Percentiles rank a stretch among this genome's conserved stretches.
phyloP scores from a whole-genome alignment of 2,113 vertebrate species.

The Muntiacus muntjak region DNA sequence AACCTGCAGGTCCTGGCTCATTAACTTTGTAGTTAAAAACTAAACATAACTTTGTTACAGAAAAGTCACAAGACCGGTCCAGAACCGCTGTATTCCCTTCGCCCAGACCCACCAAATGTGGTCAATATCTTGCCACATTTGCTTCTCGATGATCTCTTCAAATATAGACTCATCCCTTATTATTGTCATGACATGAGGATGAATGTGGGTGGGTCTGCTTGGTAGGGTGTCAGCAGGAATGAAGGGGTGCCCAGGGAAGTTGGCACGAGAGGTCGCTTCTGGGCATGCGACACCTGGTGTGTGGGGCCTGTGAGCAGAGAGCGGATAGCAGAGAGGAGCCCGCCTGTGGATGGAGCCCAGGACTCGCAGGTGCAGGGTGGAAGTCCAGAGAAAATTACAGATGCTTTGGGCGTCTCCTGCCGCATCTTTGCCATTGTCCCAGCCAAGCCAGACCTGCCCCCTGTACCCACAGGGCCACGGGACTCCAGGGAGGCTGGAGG shows the following conservation, averaged over 20 bases:
- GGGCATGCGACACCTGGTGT: background rate
- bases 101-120: background rate
- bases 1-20: background rate
- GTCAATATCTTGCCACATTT: background rate
- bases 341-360: accelerated
- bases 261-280: background rate
- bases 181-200: background rate
- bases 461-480: accelerated
- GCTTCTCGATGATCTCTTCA: background rate
- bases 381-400: background rate
- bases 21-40: background rate
- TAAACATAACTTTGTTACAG: background rate
- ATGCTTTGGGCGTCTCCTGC: background rate
- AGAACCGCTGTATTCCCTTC: background rate
- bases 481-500: background rate
- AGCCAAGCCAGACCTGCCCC: background rate
- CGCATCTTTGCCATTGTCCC: background rate
- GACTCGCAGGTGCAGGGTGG: background rate
- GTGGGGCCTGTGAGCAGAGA: background rate
- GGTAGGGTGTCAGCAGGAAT: background rate
- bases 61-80: background rate
- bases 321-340: background rate
- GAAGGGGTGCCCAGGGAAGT: background rate
- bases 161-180: background rate
- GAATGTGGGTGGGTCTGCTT: background rate